Conservation (phyloP, 2,113 vertebrate species). For the Urocynchramus pylzowi region DNA sequence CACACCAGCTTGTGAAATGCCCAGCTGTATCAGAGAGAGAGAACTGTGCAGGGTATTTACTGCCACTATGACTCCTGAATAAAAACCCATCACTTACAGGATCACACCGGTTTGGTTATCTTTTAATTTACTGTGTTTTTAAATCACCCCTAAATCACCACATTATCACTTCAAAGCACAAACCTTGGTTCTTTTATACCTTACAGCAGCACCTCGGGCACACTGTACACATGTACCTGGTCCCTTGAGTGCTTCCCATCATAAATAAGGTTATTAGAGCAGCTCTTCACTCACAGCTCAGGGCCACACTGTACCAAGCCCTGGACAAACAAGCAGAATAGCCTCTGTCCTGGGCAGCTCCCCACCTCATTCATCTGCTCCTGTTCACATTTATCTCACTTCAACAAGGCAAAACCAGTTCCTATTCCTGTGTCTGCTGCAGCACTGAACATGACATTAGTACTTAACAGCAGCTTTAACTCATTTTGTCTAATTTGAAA, state of each 20-base stretch:
- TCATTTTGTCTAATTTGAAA: not conserved
- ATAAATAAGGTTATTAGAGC: not conserved
- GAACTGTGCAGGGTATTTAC: not conserved
- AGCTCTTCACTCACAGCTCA: not conserved
- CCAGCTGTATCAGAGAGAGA: not conserved
- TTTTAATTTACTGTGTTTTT: not conserved
- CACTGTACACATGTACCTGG: not conserved
- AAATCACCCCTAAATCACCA: not conserved
- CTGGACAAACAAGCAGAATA: not conserved
- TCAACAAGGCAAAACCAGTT: not conserved
- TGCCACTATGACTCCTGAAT: not conserved
- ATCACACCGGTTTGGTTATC: not conserved
- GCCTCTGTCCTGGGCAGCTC: not conserved
- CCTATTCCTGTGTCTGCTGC: not conserved
- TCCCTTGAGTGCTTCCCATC: not conserved
- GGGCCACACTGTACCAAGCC: not conserved
- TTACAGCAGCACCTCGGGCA: not conserved
- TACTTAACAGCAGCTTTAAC: not conserved
- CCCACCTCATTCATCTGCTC: not conserved
- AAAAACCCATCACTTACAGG: not conserved
- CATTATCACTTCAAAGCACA: not conserved
- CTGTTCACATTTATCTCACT: not conserved
- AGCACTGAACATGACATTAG: not conserved
- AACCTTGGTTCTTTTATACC: not conserved
- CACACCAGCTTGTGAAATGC: not conserved